phyloP scores from a whole-genome alignment of 2,113 vertebrate genomes.

The Pollachius pollachius region DNA sequence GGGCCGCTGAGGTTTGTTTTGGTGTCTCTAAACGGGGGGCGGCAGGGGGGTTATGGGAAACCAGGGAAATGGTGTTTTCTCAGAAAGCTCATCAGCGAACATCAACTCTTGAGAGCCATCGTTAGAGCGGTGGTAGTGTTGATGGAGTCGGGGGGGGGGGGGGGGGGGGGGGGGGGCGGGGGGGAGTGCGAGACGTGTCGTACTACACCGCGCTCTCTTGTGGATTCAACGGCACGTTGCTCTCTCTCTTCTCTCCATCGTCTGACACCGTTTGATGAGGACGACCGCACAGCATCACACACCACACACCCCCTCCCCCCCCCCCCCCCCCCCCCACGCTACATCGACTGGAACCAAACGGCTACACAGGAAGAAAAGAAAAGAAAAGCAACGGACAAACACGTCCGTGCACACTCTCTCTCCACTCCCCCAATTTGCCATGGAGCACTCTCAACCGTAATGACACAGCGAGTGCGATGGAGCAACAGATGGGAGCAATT shows the following conservation, averaged over 20 bases:
- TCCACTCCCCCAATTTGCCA: slow-evolving; percentile 22
- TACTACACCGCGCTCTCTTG: too few species aligned
- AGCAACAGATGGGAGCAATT: slow-evolving; percentile 76
- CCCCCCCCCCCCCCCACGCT: neutral
- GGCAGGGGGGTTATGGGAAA: slow-evolving; percentile 7
- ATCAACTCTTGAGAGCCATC: slow-evolving; percentile 55
- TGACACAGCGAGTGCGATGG: slow-evolving; percentile 59
- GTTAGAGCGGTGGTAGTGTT: slow-evolving; percentile 8
- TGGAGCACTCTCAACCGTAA: slow-evolving; percentile 62
- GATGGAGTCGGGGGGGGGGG: neutral
- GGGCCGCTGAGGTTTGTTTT: too few species aligned
- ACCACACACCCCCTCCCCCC: too few species aligned
- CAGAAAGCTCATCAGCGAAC: slow-evolving; percentile 58
- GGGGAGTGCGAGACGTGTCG: neutral
- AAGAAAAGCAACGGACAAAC: slow-evolving; percentile 3
- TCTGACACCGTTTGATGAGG: too few species aligned
- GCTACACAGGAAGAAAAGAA: neutral
- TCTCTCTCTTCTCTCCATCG: too few species aligned
- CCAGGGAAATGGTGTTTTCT: slow-evolving; percentile 45
- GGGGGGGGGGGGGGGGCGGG: neutral
- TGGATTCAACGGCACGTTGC: too few species aligned
- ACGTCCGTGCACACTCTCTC: neutral
- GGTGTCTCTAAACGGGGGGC: too few species aligned
- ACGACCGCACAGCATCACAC: too few species aligned
- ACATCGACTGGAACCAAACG: neutral